Evolutionary conservation across 2,113 vertebrate genomes (phyloP).

Genomic region (Ornithorhynchus anatinus): DNA sequence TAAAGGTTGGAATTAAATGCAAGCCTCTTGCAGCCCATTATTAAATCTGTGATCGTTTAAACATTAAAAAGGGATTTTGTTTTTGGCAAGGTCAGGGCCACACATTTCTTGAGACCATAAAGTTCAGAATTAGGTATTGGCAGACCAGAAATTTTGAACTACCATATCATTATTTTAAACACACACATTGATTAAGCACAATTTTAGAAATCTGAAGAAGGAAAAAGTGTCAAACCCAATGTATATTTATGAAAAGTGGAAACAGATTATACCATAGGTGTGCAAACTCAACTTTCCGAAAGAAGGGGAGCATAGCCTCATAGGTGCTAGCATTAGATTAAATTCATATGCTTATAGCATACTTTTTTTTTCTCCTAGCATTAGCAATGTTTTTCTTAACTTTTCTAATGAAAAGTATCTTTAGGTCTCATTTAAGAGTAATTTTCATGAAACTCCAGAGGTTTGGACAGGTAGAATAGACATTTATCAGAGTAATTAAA

Average conservation of each 20-base stretch:
- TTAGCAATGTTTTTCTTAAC: conserved; percentile 49
- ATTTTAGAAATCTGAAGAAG: conserved; percentile 56
- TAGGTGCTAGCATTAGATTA: conserved; percentile 48
- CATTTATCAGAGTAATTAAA: conserved; percentile 44
- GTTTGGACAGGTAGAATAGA: conserved; percentile 19
- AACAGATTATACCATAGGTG: conserved; percentile 39
- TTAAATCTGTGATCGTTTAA: conserved; percentile 70
- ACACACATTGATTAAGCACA: conserved; percentile 37
- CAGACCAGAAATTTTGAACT: conserved; percentile 40
- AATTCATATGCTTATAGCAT: conserved; percentile 6
- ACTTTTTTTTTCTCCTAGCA: conserved; percentile 37
- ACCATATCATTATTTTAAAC: conserved; percentile 41
- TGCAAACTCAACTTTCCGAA: conserved; percentile 41
- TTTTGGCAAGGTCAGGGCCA: conserved; percentile 59
- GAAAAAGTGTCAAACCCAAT: conserved; percentile 50
- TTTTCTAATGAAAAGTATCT: conserved; percentile 10
- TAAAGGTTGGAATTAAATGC: conserved; percentile 60
- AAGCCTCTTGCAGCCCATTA: conserved; percentile 45
- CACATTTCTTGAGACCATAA: conserved; percentile 49
- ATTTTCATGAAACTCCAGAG: conserved; percentile 10
- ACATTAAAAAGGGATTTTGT: conserved; percentile 51
- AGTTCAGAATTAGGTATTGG: conserved; percentile 52
- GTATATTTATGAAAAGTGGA: conserved; percentile 39
- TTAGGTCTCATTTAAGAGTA: conserved; percentile 4
- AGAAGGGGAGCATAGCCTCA: conserved; percentile 39